Conservation (phyloP, 2,797 vertebrate genomes). For the Hapalemur alaotrensis region DNA sequence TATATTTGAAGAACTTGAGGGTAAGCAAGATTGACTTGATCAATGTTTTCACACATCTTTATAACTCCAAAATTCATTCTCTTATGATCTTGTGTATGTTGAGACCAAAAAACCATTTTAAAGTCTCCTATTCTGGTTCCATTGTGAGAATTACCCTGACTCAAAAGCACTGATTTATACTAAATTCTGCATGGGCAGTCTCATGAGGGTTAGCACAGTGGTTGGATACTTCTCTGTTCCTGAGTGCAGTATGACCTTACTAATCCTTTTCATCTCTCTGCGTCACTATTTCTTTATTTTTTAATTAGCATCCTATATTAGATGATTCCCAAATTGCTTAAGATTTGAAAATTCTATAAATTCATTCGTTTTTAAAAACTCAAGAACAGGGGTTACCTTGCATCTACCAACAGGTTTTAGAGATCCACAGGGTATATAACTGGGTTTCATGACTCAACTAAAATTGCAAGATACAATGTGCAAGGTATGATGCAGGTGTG, state of each 20-base stretch:
- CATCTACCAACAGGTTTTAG: neutral
- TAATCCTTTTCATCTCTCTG: neutral
- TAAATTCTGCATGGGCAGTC: neutral
- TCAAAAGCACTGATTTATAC: neutral
- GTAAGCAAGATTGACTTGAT: neutral
- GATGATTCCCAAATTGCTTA: neutral
- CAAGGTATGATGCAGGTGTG: neutral
- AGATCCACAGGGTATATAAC: neutral
- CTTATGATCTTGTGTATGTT: neutral
- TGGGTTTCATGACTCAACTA: conserved; percentile 18
- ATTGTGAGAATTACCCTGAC: neutral
- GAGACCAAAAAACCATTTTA: neutral
- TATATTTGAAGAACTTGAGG: neutral
- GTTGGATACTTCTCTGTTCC: neutral
- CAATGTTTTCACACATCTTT: neutral
- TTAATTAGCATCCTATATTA: neutral
- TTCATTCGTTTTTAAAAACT: neutral
- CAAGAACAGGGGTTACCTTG: neutral
- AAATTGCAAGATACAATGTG: neutral
- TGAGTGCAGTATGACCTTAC: neutral
- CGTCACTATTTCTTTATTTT: neutral
- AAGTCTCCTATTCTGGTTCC: neutral
- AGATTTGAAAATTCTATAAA: neutral
- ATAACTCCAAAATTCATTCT: neutral
- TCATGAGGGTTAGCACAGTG: neutral